Evolutionary conservation across 2,888 invertebrate genomes (phyloP), one percentile per base, ranked within the genome.

Genomic region (Eucera pruinosa): DNA sequence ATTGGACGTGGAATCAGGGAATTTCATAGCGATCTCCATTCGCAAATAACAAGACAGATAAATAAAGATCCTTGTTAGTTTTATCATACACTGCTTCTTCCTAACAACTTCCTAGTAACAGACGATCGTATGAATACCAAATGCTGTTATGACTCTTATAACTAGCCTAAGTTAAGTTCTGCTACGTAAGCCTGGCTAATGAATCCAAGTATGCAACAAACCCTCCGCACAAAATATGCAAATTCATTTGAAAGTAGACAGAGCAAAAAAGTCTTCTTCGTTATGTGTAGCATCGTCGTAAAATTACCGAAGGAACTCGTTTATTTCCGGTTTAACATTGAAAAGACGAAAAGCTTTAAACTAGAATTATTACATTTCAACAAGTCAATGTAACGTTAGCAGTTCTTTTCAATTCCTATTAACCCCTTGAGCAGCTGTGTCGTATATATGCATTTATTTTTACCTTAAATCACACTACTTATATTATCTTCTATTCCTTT

Each of bases 171-270:
- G 27, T 4, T 13, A 13, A 25, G 50, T 62, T 62, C 36, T 50
- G 50, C 62, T 50, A 25, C 18, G 62, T 48, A 50, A 62, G 50
- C 48, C 4, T 25, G 6, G 50, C 13, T 62, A 62, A 62, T 62
- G 62, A 48, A 36, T 36, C 33, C 50, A 50, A 50, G 41, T 33
- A 61, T 61, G 50, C 23, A 25, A 23, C 62, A 62, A 62, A 39
- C 50, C n/a, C n/a, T 33, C 11, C 5, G 7, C 15, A n/a, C 23
- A 13, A 25, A 36, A 36, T 36, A 62, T 39, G 62, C 36, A 50
- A 36, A 62, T 62, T 48, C 62, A 50, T 36, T 11, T 25, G 5
- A 62, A 50, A 62, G 50, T 62, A 36, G 23, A n/a, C 15, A n/a
- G 48, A 36, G 25, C 62, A 36, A 25, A 36, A 48, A 48, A 13